Conservation (phyloP, 2,797 vertebrate species). For the Pelobates cultripes region DNA sequence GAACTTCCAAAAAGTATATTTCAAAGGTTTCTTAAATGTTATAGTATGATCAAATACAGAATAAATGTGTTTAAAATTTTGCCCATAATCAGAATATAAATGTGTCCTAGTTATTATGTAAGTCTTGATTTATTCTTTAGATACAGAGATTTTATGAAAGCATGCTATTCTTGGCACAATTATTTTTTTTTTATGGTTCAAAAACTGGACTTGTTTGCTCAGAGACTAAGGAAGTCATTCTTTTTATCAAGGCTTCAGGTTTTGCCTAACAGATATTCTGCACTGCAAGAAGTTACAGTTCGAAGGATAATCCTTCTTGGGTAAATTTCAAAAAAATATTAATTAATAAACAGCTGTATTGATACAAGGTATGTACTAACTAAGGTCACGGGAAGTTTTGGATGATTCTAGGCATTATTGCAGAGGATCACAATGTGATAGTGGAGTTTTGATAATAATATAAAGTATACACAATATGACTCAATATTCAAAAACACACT, state of each 20-base stretch:
- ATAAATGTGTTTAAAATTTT: too few species aligned
- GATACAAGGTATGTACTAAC: neutral
- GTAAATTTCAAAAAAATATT: neutral
- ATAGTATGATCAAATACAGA: too few species aligned
- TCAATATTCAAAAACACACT: too few species aligned
- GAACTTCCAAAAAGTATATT: too few species aligned
- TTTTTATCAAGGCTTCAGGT: neutral
- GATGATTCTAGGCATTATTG: neutral
- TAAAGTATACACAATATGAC: too few species aligned
- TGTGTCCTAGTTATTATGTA: too few species aligned
- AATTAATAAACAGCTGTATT: neutral
- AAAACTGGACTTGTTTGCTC: neutral
- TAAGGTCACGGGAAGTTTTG: neutral
- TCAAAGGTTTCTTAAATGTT: too few species aligned
- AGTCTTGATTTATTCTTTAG: too few species aligned
- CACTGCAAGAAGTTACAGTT: neutral
- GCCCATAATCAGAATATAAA: too few species aligned
- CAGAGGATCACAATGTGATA: neutral
- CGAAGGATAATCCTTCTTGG: conserved; percentile 3
- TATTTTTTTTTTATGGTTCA: neutral
- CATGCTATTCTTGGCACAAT: neutral
- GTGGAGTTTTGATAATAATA: too few species aligned
- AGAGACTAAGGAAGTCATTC: neutral
- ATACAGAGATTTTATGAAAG: neutral
- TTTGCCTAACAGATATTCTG: neutral